Percentiles rank a stretch among this genome's conserved stretches.
These are phyloP conservation scores for Psittacula cyanocephala DNA, from an alignment of 2,113 vertebrate genomes.

Conservation along the genomic window DNA sequence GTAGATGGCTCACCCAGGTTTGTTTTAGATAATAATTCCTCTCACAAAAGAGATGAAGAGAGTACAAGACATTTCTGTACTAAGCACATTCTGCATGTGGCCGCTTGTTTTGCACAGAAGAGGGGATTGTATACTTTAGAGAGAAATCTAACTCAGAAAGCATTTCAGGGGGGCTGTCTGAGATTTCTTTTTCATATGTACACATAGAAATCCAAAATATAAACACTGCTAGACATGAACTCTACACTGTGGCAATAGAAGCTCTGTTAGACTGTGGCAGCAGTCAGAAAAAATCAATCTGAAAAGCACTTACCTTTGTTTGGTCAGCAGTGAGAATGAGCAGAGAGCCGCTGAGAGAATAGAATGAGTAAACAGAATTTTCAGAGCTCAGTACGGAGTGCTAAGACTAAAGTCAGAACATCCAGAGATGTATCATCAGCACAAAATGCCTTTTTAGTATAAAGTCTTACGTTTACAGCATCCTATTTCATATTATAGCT, in stretches of 20 bases:
- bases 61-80: neutral
- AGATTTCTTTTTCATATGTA: neutral
- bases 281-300: neutral
- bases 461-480: neutral
- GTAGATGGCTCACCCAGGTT: neutral
- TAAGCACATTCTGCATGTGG: neutral
- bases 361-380: conserved; percentile 11
- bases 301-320: neutral
- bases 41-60: neutral
- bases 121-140: neutral
- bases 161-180: rapidly evolving
- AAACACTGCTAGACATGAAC: neutral
- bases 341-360: neutral
- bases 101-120: neutral
- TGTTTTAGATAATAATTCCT: neutral
- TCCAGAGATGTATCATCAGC: neutral
- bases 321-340: neutral
- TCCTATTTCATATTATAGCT: neutral
- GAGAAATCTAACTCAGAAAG: neutral
- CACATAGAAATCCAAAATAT: neutral
- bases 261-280: neutral
- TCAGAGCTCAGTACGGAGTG: neutral
- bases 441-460: neutral
- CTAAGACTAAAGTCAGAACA: conserved; percentile 1
- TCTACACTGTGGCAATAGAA: neutral